Percentiles rank a stretch among this genome's conserved stretches.
phyloP scores from a whole-genome alignment of 2,113 vertebrate species.

The Boulengeromyrus knoepffleri region DNA sequence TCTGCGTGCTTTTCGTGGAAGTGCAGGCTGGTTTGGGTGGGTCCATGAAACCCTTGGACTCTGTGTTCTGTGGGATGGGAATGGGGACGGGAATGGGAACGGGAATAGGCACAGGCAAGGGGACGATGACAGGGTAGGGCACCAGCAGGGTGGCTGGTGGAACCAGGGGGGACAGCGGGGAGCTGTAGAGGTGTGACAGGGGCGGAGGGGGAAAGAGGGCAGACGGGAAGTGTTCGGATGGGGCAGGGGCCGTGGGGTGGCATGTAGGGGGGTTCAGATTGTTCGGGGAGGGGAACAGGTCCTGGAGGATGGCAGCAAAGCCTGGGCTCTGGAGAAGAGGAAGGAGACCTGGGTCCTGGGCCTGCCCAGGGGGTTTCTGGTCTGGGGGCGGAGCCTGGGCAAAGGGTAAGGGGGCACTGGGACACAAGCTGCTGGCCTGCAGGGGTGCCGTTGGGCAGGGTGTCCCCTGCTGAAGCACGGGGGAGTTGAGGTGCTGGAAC shows the following conservation, averaged over 20 bases:
- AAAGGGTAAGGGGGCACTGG: slow-evolving; percentile 58
- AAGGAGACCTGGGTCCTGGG: slow-evolving; percentile 73
- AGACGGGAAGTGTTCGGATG: slow-evolving; percentile 54
- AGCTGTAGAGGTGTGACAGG: slow-evolving; percentile 70
- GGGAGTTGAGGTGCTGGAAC: slow-evolving; percentile 85
- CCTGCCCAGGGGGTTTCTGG: slow-evolving; percentile 68
- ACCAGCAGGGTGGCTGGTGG: slow-evolving; percentile 89
- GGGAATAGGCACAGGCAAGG: slow-evolving; percentile 85
- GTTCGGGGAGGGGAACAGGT: slow-evolving; percentile 76
- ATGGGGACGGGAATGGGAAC: slow-evolving; percentile 85
- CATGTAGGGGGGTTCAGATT: slow-evolving; percentile 63
- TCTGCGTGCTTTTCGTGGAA: slow-evolving; percentile 79
- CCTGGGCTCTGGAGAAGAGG: slow-evolving; percentile 79
- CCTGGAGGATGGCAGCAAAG: slow-evolving; percentile 84
- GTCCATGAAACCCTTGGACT: slow-evolving; percentile 63
- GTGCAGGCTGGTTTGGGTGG: slow-evolving; percentile 64
- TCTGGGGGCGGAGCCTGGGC: slow-evolving; percentile 72
- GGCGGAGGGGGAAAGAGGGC: slow-evolving; percentile 59
- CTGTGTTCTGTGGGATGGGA: slow-evolving; percentile 69
- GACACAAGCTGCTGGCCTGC: slow-evolving; percentile 70
- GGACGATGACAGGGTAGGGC: slow-evolving; percentile 88
- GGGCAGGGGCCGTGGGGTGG: slow-evolving; percentile 56
- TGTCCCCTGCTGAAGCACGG: slow-evolving; percentile 67
- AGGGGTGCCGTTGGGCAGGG: slow-evolving; percentile 64
- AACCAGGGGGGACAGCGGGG: slow-evolving; percentile 78